Conservation (phyloP, 1,140 invertebrate species). For the Trichoplusia ni region DNA sequence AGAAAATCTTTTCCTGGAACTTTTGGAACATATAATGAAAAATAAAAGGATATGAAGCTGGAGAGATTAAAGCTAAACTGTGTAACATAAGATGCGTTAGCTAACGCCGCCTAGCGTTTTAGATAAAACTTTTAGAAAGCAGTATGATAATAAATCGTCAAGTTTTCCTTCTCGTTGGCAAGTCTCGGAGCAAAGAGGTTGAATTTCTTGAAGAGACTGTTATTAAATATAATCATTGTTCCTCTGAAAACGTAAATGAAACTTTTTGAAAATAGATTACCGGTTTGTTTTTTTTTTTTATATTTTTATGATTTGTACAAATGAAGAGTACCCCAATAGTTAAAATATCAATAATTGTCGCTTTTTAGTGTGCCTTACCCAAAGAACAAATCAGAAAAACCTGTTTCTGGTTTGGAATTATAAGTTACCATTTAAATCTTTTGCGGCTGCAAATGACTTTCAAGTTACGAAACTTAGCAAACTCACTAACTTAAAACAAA, state of each 20-base stretch:
- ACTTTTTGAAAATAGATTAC: no score
- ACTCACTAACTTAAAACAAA: no score
- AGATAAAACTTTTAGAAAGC: constrained; percentile 72
- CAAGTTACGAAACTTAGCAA: background rate
- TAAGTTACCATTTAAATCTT: no score
- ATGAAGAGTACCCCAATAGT: no score
- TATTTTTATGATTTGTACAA: no score
- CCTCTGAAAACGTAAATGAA: background rate
- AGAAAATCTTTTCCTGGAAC: constrained; percentile 11
- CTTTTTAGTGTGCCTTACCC: no score
- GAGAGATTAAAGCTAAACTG: constrained; percentile 23
- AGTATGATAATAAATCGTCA: constrained; percentile 72
- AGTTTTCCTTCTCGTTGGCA: constrained; percentile 63
- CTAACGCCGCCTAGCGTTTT: constrained; percentile 57
- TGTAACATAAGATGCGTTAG: constrained; percentile 44
- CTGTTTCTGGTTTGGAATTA: no score
- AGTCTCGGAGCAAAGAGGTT: constrained; percentile 40
- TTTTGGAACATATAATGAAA: constrained; percentile 11
- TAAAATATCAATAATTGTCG: background rate
- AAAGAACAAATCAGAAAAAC: no score
- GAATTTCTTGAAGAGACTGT: constrained; percentile 39
- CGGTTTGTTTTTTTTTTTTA: no score
- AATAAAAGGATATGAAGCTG: constrained; percentile 4
- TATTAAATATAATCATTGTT: background rate
- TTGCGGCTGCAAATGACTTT: background rate